These are phyloP conservation scores for Anastatus disparis DNA, from an alignment of 1,140 invertebrate genomes.

Conservation along the genomic window DNA sequence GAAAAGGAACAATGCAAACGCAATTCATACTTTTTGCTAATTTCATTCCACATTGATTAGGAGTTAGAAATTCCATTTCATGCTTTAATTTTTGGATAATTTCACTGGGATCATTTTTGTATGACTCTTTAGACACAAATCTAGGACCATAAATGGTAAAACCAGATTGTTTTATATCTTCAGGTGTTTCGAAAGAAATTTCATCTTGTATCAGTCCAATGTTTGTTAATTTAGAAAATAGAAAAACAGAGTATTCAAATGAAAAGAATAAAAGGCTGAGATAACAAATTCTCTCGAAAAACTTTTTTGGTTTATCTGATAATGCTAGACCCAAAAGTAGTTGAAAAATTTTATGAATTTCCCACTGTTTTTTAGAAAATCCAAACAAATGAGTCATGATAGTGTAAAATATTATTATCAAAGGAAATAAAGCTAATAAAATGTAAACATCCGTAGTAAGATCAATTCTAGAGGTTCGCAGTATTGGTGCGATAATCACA, in stretches of 20 bases:
- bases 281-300: not conserved
- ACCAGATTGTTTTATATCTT: not conserved
- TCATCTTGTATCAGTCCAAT: not conserved
- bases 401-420: not conserved
- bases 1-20: no score
- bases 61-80: no score
- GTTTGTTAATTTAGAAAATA: not conserved
- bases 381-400: not conserved
- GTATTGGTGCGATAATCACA: not conserved
- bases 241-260: not conserved
- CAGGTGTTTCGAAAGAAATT: not conserved
- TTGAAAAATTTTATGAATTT: not conserved
- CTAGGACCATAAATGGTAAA: no score
- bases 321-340: not conserved
- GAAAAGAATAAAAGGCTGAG: not conserved
- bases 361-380: not conserved
- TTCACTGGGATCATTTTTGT: no score
- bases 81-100: no score
- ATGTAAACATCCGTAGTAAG: not conserved
- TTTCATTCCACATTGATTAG: no score
- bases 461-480: not conserved
- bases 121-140: no score
- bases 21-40: no score
- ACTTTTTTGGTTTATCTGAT: not conserved
- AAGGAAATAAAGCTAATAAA: not conserved